Evolutionary conservation across 2,113 vertebrate genomes (phyloP).

Genomic region (Ovis canadensis): DNA sequence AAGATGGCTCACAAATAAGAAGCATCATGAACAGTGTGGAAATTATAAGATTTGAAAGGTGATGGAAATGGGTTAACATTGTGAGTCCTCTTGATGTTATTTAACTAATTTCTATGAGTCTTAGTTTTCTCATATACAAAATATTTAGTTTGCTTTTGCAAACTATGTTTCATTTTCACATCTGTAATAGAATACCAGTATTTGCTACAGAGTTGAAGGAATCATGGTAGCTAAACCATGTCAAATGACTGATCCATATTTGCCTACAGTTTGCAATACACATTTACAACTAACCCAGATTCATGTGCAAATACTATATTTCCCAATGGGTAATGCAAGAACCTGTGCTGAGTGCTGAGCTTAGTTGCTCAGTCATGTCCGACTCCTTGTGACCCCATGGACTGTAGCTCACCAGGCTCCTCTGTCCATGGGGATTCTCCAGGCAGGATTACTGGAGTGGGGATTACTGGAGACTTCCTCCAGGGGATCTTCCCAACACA

Average conservation of each 20-base stretch:
- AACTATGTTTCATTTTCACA: neutral
- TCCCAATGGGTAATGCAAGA: neutral
- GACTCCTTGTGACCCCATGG: neutral
- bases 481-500: neutral
- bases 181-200: neutral
- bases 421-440: neutral
- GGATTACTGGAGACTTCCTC: neutral
- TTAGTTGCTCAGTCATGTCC: neutral
- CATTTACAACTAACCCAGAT: neutral
- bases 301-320: neutral
- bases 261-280: neutral
- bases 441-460: neutral
- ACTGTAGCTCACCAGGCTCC: neutral
- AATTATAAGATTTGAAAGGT: neutral
- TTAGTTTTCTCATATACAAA: neutral
- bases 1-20: neutral
- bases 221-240: neutral
- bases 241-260: neutral
- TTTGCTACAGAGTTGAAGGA: neutral
- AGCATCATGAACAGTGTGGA: neutral
- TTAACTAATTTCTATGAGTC: neutral
- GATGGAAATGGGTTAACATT: neutral
- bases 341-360: neutral
- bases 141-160: neutral
- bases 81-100: neutral